Evolutionary conservation across 2,113 vertebrate species (phyloP), one percentile per base, ranked within the genome.

Genomic region (Pitta sordida): DNA sequence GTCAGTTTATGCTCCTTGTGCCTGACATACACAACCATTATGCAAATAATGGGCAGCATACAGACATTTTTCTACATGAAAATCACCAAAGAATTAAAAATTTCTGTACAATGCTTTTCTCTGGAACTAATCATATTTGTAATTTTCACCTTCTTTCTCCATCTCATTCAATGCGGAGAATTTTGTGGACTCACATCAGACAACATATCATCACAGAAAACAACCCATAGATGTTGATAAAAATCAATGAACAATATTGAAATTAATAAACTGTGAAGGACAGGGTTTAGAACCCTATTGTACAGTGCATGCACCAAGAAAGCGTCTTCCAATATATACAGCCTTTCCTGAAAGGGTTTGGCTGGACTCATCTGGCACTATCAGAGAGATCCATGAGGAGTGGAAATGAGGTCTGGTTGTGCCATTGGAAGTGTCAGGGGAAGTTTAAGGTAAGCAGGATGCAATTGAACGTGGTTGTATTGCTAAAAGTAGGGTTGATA

Each of bases 1-100:
- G 15, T 37, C 9, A 3, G 8, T 60, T 77, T 65, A 22, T 84
- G 10, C 3, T 90, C 5, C 37, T 69, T 65, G 9, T 49, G 24
- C 22, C 34, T 32, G 27, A 58, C 19, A 30, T 2, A 9, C 30
- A 20, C 9, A 46, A 51, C 7, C 0, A 0, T n/a, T 79, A 41
- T 14, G 34, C 10, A 89, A 91, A 74, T 48, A 91, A 52, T 29
- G 44, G 30, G 24, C 36, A 73, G 22, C 3, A 58, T 29, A 32
- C 8, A 46, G 15, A 27, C 52, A 6, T 85, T 82, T 68, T 32
- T 37, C 18, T 6, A 3, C 19, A 51, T 55, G 43, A 37, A 88
- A 80, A 81, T 34, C 46, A 65, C 7, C 17, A 19, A 23, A 51
- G 29, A 53, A 41, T 8, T 41, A 22, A 68, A 79, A 56, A 23